phyloP scores from a whole-genome alignment of 2,113 vertebrate species.

The Poeciliopsis turrubarensis region DNA sequence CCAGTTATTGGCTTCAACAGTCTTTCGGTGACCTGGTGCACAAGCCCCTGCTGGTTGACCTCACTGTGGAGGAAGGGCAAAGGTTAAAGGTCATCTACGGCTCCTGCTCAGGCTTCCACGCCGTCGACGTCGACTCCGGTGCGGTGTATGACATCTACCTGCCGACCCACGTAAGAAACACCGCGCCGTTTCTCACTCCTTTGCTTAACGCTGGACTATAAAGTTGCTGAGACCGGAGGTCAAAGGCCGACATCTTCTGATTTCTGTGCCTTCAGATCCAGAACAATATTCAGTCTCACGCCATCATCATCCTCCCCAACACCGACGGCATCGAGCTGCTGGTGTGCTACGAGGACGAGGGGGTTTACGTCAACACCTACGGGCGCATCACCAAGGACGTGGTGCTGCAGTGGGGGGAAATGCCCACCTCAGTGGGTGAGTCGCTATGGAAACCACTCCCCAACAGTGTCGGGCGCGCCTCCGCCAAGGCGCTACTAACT shows the following conservation, averaged over 20 bases:
- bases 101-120: slow-evolving; percentile 93
- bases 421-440: slow-evolving; percentile 98
- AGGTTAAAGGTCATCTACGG: slow-evolving; percentile 99
- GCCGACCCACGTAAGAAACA: slow-evolving; percentile 92
- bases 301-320: slow-evolving; percentile 98
- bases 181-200: too few relatives aligned
- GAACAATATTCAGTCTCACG: slow-evolving; percentile 94
- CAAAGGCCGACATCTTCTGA: neutral
- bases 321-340: slow-evolving; percentile 98
- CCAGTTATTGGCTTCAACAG: slow-evolving; percentile 63
- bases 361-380: slow-evolving; percentile 97
- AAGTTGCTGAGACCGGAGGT: neutral
- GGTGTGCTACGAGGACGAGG: slow-evolving; percentile 98
- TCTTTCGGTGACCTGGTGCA: slow-evolving; percentile 95
- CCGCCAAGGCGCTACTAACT: too few relatives aligned
- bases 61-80: slow-evolving; percentile 97
- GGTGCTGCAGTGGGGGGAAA: slow-evolving; percentile 99
- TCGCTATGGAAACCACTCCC: neutral
- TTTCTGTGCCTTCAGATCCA: slow-evolving; percentile 84
- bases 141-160: slow-evolving; percentile 99
- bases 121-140: slow-evolving; percentile 97
- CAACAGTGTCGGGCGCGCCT: too few relatives aligned
- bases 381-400: slow-evolving; percentile 99
- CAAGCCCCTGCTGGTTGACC: slow-evolving; percentile 95
- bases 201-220: too few relatives aligned